Conservation (phyloP, 1,140 invertebrate species). For the Matsumurasca onukii region DNA sequence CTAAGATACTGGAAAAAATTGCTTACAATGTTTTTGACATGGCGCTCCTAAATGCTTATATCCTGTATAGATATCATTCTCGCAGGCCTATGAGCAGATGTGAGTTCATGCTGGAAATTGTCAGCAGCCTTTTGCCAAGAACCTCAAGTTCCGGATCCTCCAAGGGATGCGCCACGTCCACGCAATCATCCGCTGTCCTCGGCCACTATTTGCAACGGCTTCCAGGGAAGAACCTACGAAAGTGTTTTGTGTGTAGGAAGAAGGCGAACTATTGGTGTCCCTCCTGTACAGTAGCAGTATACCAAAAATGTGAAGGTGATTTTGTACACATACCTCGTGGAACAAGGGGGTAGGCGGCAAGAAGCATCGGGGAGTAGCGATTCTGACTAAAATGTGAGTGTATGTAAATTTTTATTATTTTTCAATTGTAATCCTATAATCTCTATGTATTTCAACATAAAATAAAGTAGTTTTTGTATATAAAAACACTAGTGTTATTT, state of each 20-base stretch:
- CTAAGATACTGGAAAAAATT: constrained; percentile 29
- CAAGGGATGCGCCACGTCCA: neutral
- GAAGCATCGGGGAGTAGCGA: too few relatives aligned
- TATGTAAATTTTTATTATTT: too few relatives aligned
- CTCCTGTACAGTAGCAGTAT: neutral
- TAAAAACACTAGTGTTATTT: too few relatives aligned
- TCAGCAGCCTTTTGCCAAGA: neutral
- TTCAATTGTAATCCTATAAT: too few relatives aligned
- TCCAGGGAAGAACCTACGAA: neutral
- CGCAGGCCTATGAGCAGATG: constrained; percentile 29
- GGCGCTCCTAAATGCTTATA: constrained; percentile 26
- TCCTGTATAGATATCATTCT: constrained; percentile 9
- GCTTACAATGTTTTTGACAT: constrained; percentile 24
- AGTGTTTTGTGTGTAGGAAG: neutral
- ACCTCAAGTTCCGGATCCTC: neutral
- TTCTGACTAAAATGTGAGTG: too few relatives aligned
- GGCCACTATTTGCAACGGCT: neutral
- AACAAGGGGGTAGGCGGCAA: too few relatives aligned
- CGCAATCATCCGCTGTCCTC: too few relatives aligned
- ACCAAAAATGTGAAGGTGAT: neutral
- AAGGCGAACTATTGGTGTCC: neutral
- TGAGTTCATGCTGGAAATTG: neutral
- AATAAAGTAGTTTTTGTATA: too few relatives aligned
- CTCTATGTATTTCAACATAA: too few relatives aligned
- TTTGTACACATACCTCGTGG: neutral